Base-by-base conservation (phyloP, 2,888 invertebrate genomes). In the Hydrotaea cyrtoneurina region DNA sequence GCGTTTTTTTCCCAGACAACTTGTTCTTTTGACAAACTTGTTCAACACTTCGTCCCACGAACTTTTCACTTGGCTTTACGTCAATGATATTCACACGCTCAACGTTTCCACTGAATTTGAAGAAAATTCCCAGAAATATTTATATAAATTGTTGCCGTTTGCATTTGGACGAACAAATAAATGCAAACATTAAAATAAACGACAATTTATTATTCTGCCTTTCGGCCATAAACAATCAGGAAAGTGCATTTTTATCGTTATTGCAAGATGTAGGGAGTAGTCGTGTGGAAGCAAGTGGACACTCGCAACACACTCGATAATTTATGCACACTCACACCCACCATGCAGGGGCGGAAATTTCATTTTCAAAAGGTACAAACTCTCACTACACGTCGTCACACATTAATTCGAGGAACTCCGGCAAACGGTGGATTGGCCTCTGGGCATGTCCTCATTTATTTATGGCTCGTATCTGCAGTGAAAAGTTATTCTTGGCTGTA, bases 131-230 rank as follows among this genome's bases (percentile, higher is more conserved):
- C 31, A 31, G 31, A 39, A 39, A 39, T 39, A 39, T 50, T n/a
- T 50, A 2, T 50, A 50, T 50, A 50, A 50, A 50, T 15, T 50
- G 50, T 50, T 50, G 50, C 13, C 50, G 13, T 50, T 50, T 50
- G 13, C n/a, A 15, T n/a, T 50, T 50, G 8, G n/a, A 2, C 8
- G 4, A 50, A 50, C n/a, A 50, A 15, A 50, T 50, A 50, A 50
- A 15, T 50, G 4, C 50, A 4, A 50, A 50, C 50, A 50, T 50
- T 50, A 50, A 50, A 15, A 50, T 50, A 66, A 66, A 66, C 39
- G 43, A 66, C 39, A 66, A 66, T 66, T 66, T 39, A 21, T 66
- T 66, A 66, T 19, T 66, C 7, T 66, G 21, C 66, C 39, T 39
- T 17, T 10, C 10, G 17, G 21, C 66, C 39, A 66, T 19, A 66